Evolutionary conservation across 2,888 invertebrate genomes (phyloP), one percentile per base, ranked within the genome.

Genomic region (Globia sparganii): DNA sequence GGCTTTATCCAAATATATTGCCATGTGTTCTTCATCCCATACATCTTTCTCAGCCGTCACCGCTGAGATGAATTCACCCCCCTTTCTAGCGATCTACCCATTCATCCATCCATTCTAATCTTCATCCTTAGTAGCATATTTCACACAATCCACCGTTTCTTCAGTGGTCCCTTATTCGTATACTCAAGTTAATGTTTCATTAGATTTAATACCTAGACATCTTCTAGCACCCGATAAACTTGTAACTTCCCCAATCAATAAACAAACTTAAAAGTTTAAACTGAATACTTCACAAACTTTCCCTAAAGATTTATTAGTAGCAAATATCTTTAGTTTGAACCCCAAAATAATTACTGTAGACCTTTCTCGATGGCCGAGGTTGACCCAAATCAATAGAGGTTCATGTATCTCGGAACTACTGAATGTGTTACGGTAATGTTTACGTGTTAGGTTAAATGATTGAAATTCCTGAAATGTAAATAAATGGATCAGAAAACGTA

Each of bases 321-420:
- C 81, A 81, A 76, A 78, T 81, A 77, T 78, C 64, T 77, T 21
- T 77, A 82, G 79, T 77, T 80, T 71, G 75, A 78, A 66, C 8
- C 82, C 81, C 77, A 66, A 78, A 88, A 86, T 88, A 86, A 83
- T 87, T 88, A 87, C 74, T 74, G 77, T 78, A 72, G 71, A 59
- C 65, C 31, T 28, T 65, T 15, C 21, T 2, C n/a, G 56, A 59
- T 73, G 81, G 15, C 61, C 61, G 72, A 9, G 61, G 83, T 67
- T 81, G 80, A 81, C 67, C 73, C 58, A 13, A 75, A 68, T 74
- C 75, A 78, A 81, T 78, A 49, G 25, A 13, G 37, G 46, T 58
- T 25, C 64, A 46, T 46, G 53, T 64, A 53, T 18, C 2, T 40
- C 25, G 43, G 25, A 72, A 46, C 56, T 58, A 58, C 8, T 13